Percentiles rank a stretch among this genome's conserved stretches.
Conservation (phyloP, 2,888 invertebrate species). For the Chloroclystis v-ata region DNA sequence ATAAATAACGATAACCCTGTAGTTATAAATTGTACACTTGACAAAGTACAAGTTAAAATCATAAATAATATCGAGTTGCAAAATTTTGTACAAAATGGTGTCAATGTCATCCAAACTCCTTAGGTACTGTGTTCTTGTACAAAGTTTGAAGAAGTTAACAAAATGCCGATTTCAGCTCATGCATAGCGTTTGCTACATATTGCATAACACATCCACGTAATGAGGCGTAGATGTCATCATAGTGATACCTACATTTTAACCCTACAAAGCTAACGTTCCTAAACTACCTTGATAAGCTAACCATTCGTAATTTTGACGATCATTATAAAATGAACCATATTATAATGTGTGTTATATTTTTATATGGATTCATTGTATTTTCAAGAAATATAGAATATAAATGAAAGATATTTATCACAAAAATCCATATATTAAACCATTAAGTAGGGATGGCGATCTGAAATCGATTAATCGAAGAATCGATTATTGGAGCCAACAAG, state of each 20-base stretch:
- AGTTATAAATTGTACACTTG: not conserved
- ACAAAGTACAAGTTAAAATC: not conserved
- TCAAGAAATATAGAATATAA: too few relatives aligned
- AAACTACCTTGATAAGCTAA: too few relatives aligned
- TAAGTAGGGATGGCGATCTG: too few relatives aligned
- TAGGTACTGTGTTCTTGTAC: not conserved
- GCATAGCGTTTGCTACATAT: constrained; percentile 10
- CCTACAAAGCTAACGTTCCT: too few relatives aligned
- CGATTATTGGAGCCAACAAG: too few relatives aligned
- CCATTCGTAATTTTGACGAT: too few relatives aligned
- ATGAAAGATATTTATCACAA: too few relatives aligned
- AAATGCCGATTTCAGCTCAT: constrained; percentile 7
- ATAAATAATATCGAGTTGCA: constrained; percentile 11
- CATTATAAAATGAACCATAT: too few relatives aligned
- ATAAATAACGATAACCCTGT: not conserved
- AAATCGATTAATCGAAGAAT: too few relatives aligned
- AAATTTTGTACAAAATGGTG: constrained; percentile 14
- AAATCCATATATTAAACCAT: too few relatives aligned
- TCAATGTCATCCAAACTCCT: constrained; percentile 15
- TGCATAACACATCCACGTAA: constrained; percentile 8
- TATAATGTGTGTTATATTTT: too few relatives aligned
- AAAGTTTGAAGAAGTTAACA: constrained; percentile 11
- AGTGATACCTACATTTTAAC: constrained; percentile 5
- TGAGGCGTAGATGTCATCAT: not conserved
- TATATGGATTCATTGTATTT: too few relatives aligned